phyloP scores from a whole-genome alignment of 2,888 invertebrate genomes.

The Cryptocephalus moraei region DNA sequence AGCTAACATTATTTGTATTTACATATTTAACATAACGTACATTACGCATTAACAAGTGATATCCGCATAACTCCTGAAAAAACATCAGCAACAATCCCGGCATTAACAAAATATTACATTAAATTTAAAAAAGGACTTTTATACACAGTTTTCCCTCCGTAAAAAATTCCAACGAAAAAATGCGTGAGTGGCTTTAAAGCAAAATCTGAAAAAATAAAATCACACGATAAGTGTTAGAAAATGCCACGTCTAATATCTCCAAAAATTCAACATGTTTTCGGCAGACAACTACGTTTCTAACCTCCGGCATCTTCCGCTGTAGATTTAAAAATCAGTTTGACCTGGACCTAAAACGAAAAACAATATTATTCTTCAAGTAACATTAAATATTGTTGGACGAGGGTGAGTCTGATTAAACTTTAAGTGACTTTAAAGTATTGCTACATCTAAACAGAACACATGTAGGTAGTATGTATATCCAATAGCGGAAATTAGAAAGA shows the following conservation, averaged over 20 bases:
- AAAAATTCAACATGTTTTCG: neutral
- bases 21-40: neutral
- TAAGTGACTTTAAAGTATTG: neutral
- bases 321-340: constrained; percentile 47
- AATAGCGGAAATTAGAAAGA: no score
- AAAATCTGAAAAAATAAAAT: constrained; percentile 8
- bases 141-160: neutral
- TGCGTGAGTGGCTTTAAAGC: constrained; percentile 13
- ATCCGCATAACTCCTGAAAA: neutral
- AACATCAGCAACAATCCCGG: constrained; percentile 1
- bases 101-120: constrained; percentile 1
- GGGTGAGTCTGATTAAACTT: neutral
- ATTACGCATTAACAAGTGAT: neutral
- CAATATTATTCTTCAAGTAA: neutral
- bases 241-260: constrained; percentile 2
- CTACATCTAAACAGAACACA: no score
- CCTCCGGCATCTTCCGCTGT: constrained; percentile 4
- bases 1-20: neutral
- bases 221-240: constrained; percentile 13
- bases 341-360: constrained; percentile 45
- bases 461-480: no score
- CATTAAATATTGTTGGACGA: neutral
- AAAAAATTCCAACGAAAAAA: neutral
- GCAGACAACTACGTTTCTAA: neutral
- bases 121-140: neutral